Percentiles rank a stretch among this genome's conserved stretches.
Evolutionary conservation across 2,888 invertebrate genomes (phyloP).

Genomic region (Thymelicus acteon): DNA sequence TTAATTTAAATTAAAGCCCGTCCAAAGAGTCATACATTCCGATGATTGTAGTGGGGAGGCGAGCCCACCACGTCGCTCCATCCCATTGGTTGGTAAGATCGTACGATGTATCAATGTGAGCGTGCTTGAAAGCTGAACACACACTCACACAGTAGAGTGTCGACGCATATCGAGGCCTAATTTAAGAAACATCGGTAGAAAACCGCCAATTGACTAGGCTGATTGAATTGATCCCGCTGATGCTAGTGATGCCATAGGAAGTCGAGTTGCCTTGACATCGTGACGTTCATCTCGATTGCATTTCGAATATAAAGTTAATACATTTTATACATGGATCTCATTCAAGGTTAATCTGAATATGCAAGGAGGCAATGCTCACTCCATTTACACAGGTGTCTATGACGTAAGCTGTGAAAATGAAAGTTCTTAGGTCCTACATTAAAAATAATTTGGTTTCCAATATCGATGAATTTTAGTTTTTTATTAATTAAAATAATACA

Average conservation of each 20-base stretch:
- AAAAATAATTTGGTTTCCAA: no score
- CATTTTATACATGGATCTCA: neutral
- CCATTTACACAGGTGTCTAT: constrained; percentile 25
- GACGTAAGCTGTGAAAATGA: constrained; percentile 1
- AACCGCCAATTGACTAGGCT: constrained; percentile 60
- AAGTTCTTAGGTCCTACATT: neutral
- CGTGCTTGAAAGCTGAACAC: constrained; percentile 52
- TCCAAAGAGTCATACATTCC: constrained; percentile 76
- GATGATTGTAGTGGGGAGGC: constrained; percentile 73
- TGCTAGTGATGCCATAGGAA: constrained; percentile 76
- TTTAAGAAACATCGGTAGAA: constrained; percentile 66
- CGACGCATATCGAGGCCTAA: constrained; percentile 70
- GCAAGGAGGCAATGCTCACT: constrained; percentile 7
- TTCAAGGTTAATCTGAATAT: constrained; percentile 12
- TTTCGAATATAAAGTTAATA: constrained; percentile 8
- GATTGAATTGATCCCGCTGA: constrained; percentile 69
- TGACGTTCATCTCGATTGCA: constrained; percentile 44
- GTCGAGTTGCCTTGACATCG: constrained; percentile 68
- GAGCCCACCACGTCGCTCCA: constrained; percentile 74
- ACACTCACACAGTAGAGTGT: constrained; percentile 55
- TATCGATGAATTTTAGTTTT: no score
- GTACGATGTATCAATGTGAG: constrained; percentile 77
- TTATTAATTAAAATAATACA: no score
- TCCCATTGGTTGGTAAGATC: constrained; percentile 74
- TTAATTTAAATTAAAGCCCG: constrained; percentile 81